These are phyloP conservation scores for Drosophila kikkawai DNA, from an alignment of 1,140 invertebrate genomes.

Conservation along the genomic window DNA sequence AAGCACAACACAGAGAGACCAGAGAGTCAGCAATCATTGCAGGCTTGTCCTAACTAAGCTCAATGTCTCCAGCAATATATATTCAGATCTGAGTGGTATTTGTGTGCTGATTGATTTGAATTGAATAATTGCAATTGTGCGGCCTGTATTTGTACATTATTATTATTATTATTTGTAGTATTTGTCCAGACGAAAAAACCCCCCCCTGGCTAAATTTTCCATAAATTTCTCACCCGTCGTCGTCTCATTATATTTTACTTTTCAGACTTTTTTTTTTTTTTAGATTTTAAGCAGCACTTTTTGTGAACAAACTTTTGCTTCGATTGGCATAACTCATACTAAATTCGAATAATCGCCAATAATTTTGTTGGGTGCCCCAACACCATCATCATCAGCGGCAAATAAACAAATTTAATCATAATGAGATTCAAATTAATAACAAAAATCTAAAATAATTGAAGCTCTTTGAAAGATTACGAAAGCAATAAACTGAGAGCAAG, in stretches of 20 bases:
- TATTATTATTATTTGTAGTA: conserved; percentile 29
- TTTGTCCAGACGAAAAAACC: conserved; percentile 4
- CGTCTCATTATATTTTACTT: conserved; percentile 15
- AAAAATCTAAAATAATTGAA: conserved; percentile 45
- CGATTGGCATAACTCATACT: conserved; percentile 72
- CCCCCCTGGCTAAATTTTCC: not conserved
- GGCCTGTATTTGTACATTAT: conserved; percentile 30
- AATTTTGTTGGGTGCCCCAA: conserved; percentile 15
- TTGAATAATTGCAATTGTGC: conserved; percentile 84
- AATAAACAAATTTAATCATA: conserved; percentile 29
- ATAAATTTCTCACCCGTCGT: conserved; percentile 42
- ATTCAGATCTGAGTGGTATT: conserved; percentile 15
- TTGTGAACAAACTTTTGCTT: conserved; percentile 44
- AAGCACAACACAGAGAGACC: conserved; percentile 13
- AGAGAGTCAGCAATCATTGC: conserved; percentile 71
- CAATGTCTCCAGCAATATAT: conserved; percentile 64
- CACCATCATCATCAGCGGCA: not conserved
- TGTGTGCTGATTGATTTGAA: conserved; percentile 82
- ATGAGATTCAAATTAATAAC: conserved; percentile 45
- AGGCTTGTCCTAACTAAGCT: conserved; percentile 74
- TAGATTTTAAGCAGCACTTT: too few relatives aligned
- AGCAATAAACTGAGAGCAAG: not conserved
- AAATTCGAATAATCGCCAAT: conserved; percentile 70
- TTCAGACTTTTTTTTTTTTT: not conserved
- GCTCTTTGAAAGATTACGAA: conserved; percentile 35